Evolutionary conservation across 2,113 vertebrate genomes (phyloP), one percentile per base, ranked within the genome.

Genomic region (Psilopogon haemacephalus): DNA sequence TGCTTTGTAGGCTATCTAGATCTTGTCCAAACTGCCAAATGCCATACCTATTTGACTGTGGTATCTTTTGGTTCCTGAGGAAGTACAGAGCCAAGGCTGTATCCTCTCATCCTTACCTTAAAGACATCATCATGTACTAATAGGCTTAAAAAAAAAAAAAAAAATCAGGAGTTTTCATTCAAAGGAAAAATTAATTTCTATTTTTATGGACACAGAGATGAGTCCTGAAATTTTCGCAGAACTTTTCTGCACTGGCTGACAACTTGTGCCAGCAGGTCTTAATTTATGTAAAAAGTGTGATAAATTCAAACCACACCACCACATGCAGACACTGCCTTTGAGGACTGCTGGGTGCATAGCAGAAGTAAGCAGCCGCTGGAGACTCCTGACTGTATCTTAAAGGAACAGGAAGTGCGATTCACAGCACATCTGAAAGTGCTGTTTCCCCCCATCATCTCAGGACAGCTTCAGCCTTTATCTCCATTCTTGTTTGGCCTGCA

Each of bases 381-480:
- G 74, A 23, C 44, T 70, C 54, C 68, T 18, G 56, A 46, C n/a
- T 83, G 26, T 35, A 8, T 3, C 33, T 15, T 30, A 65, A 11
- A 15, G 56, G 75, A 44, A 8, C 58, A 76, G 58, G 74, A 79
- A 55, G 11, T 56, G 89, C 5, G 26, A 56, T 13, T 60, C n/a
- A n/a, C 63, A 88, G 72, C 27, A 5, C 0, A 3, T 16, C 46
- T 42, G 0, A 26, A 32, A 75, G n/a, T 1, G 1, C 24, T 81
- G 77, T 13, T 27, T 55, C 54, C 12, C 48, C 30, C 24, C 55
- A 35, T 6, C 55, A 42, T 24, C 44, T 38, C 68, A 56, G 50
- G 17, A 76, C 21, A 69, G 20, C 8, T 2, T 10, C 48, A 42
- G 26, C 21, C 28, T 65, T 27, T 20, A 19, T 15, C 33, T 38